Percentiles rank a stretch among this genome's conserved stretches.
Conservation (phyloP, 2,888 invertebrate species). For the Himalopsyche japonica region DNA sequence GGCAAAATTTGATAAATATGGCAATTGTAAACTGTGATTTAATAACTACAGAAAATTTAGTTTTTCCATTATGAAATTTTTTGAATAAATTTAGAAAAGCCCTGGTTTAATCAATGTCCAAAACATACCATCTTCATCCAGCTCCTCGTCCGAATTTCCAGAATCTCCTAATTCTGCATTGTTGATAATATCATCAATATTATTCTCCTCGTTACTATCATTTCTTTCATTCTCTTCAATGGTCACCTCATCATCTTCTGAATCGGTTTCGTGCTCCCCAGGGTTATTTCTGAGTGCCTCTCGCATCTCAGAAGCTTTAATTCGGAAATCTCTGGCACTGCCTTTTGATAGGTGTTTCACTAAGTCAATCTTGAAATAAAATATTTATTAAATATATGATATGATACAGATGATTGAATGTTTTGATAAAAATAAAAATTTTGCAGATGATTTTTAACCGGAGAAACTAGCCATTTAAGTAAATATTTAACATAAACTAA, state of each 20-base stretch:
- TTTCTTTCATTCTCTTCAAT: not conserved
- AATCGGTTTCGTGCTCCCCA: not conserved
- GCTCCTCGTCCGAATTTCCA: not conserved
- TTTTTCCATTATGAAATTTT: no score
- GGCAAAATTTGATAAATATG: no score
- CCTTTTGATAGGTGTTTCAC: slow-evolving; percentile 26
- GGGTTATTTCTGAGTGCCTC: slow-evolving; percentile 20
- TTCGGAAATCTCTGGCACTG: slow-evolving; percentile 36
- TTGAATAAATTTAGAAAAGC: no score
- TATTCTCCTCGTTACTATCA: not conserved
- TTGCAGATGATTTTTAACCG: no score
- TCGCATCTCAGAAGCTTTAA: slow-evolving; percentile 27
- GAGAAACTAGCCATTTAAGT: no score
- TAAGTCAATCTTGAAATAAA: slow-evolving; percentile 32
- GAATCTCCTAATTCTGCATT: slow-evolving; percentile 3
- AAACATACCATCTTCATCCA: not conserved
- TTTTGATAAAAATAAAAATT: no score
- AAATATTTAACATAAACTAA: no score
- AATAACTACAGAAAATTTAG: no score
- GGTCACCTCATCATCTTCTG: not conserved
- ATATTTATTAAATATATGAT: not conserved
- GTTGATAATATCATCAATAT: slow-evolving; percentile 10
- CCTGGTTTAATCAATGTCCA: no score
- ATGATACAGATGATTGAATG: no score
- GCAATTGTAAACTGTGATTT: no score